phyloP scores from a whole-genome alignment of 92 coral and sea anemone species.

The Desmophyllum pertusum region DNA sequence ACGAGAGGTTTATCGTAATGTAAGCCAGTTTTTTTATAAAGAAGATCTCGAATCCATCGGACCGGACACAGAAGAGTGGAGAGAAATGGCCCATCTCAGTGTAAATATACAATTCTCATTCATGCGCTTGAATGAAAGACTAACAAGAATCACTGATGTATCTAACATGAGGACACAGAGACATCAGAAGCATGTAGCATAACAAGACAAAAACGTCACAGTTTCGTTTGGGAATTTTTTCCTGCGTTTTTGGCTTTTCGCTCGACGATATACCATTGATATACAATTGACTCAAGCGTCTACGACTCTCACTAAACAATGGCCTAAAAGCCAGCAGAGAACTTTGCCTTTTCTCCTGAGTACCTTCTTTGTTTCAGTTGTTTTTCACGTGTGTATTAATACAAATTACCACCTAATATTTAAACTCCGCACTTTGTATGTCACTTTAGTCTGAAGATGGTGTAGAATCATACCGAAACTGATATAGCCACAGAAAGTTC shows the following conservation, averaged over 20 bases:
- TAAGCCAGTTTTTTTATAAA: neutral
- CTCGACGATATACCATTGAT: neutral
- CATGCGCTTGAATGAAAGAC: neutral
- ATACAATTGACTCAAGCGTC: too few relatives aligned
- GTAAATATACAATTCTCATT: neutral
- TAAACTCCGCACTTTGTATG: too few relatives aligned
- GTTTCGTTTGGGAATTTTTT: neutral
- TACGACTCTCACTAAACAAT: too few relatives aligned
- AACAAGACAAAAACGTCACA: neutral
- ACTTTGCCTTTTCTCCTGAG: too few relatives aligned
- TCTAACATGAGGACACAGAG: neutral
- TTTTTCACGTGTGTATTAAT: too few relatives aligned
- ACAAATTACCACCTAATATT: too few relatives aligned
- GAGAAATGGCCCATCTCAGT: neutral
- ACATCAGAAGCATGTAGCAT: neutral
- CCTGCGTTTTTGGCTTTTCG: neutral
- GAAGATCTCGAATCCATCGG: neutral
- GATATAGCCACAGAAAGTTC: too few relatives aligned
- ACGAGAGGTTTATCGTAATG: neutral
- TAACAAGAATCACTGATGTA: neutral
- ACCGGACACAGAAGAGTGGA: neutral
- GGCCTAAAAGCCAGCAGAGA: too few relatives aligned
- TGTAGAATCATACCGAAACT: too few relatives aligned
- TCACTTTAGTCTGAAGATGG: too few relatives aligned
- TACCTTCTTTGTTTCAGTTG: too few relatives aligned